Evolutionary conservation across 2,888 invertebrate genomes (phyloP).

Genomic region (Cryptus armator): DNA sequence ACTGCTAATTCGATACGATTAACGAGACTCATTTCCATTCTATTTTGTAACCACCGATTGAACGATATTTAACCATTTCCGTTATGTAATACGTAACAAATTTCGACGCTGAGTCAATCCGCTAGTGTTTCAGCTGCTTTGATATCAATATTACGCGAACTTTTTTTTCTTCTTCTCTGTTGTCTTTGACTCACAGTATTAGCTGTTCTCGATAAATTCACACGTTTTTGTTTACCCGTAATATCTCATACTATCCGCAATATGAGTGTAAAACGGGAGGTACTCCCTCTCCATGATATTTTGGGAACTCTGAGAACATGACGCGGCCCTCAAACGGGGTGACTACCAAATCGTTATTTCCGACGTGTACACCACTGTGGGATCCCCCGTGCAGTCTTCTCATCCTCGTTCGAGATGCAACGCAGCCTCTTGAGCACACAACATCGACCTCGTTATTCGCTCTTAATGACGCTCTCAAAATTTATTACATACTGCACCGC

Average conservation of each 20-base stretch:
- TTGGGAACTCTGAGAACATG: constrained; percentile 59
- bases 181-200: background rate
- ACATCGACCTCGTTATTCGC: constrained; percentile 80
- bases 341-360: constrained; percentile 52
- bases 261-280: background rate
- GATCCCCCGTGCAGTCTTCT: constrained; percentile 38
- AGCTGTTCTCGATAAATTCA: constrained; percentile 39
- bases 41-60: background rate
- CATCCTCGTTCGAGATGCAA: constrained; percentile 3
- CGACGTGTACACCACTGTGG: constrained; percentile 16
- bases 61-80: background rate
- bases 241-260: constrained; percentile 39
- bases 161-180: background rate
- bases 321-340: constrained; percentile 48
- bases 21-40: background rate
- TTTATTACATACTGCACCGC: background rate
- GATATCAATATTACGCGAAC: background rate
- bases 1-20: constrained; percentile 15
- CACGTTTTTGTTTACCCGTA: constrained; percentile 36
- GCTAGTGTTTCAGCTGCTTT: constrained; percentile 1
- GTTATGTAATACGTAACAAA: background rate
- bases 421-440: constrained; percentile 39
- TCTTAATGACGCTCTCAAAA: constrained; percentile 77
- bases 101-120: background rate
- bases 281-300: constrained; percentile 43